A percentile compares a stretch with the other conserved stretches of the same genome.
These are phyloP conservation scores for Sphaerophoria rueppellii DNA, from an alignment of 2,888 invertebrate genomes.

Conservation along the genomic window DNA sequence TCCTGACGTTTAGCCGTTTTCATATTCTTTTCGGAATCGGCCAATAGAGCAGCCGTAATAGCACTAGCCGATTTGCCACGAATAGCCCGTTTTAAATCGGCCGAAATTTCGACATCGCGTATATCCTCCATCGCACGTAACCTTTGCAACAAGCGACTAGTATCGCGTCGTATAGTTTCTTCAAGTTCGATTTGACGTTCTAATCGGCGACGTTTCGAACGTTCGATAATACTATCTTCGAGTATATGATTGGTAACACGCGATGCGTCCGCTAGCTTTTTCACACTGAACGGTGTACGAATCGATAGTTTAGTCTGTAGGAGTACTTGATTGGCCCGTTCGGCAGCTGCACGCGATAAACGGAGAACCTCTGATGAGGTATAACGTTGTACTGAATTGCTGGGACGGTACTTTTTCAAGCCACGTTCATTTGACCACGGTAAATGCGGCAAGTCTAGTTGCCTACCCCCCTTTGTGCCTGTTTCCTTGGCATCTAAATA, in stretches of 20 bases:
- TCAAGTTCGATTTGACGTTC: slow-evolving; percentile 84
- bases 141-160: slow-evolving; percentile 79
- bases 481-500: slow-evolving; percentile 88
- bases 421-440: slow-evolving; percentile 89
- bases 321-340: slow-evolving; percentile 87
- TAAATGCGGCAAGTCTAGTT: slow-evolving; percentile 85
- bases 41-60: slow-evolving; percentile 86
- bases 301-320: slow-evolving; percentile 81
- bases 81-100: slow-evolving; percentile 83
- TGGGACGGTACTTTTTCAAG: slow-evolving; percentile 86
- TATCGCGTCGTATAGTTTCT: slow-evolving; percentile 83
- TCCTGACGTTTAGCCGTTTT: slow-evolving; percentile 78
- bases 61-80: slow-evolving; percentile 90
- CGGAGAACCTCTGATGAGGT: slow-evolving; percentile 86
- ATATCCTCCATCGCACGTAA: slow-evolving; percentile 83
- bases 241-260: slow-evolving; percentile 82
- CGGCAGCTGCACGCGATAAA: slow-evolving; percentile 87
- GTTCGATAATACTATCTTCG: slow-evolving; percentile 82
- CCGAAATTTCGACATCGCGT: slow-evolving; percentile 82
- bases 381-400: slow-evolving; percentile 86
- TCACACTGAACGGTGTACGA: slow-evolving; percentile 83
- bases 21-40: slow-evolving; percentile 84
- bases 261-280: slow-evolving; percentile 84
- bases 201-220: slow-evolving; percentile 81
- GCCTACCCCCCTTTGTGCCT: slow-evolving; percentile 74